Evolutionary conservation across 2,113 vertebrate species (phyloP).

Genomic region (Apus apus): DNA sequence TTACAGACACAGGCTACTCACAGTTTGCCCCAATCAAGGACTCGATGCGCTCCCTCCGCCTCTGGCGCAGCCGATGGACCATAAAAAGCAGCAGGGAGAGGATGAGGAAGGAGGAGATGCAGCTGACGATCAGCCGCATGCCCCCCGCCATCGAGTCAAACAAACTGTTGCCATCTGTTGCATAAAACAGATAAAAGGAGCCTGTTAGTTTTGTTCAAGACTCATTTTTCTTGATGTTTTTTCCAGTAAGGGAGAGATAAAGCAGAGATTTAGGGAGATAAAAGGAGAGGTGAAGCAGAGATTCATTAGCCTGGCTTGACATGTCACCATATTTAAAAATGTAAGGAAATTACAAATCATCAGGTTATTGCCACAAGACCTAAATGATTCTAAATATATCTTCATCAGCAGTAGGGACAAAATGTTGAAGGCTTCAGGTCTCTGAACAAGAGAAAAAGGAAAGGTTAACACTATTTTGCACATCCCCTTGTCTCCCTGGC

Average conservation of each 20-base stretch:
- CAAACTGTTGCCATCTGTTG: slow-evolving; percentile 90
- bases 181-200: background rate
- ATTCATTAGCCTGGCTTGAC: background rate
- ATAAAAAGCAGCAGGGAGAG: slow-evolving; percentile 98
- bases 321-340: background rate
- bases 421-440: background rate
- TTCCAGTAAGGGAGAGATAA: background rate
- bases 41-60: slow-evolving; percentile 93
- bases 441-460: background rate
- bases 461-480: background rate
- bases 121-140: slow-evolving; percentile 97
- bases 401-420: background rate
- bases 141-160: slow-evolving; percentile 98
- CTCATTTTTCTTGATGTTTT: background rate
- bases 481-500: background rate
- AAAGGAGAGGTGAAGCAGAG: background rate
- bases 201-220: background rate
- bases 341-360: background rate
- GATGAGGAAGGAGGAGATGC: slow-evolving; percentile 98
- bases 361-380: background rate
- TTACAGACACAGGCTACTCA: slow-evolving; percentile 71
- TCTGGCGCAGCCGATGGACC: slow-evolving; percentile 94
- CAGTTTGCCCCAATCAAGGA: slow-evolving; percentile 94
- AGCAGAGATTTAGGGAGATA: background rate
- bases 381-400: background rate